A percentile compares a stretch with the other conserved stretches of the same genome.
phyloP scores from a whole-genome alignment of 2,888 invertebrate species.

The Choristoneura rosaceana region DNA sequence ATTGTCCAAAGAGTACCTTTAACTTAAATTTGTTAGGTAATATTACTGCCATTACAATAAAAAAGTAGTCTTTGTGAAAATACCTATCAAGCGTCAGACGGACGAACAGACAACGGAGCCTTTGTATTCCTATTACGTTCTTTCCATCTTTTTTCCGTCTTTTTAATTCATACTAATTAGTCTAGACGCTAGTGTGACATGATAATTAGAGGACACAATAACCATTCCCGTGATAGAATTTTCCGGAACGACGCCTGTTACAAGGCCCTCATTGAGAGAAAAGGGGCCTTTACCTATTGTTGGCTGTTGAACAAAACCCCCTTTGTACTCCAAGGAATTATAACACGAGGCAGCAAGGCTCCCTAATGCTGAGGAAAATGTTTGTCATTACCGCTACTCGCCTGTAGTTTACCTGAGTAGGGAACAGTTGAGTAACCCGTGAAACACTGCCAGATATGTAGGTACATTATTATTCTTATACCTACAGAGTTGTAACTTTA shows the following conservation, averaged over 20 bases:
- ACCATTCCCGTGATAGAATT: neutral
- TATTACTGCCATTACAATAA: too few relatives aligned
- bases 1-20: too few relatives aligned
- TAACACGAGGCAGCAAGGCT: neutral
- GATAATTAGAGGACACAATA: neutral
- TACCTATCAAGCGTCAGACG: neutral
- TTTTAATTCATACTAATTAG: neutral
- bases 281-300: conserved; percentile 15
- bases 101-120: too few relatives aligned
- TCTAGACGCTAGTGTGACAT: neutral
- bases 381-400: conserved; percentile 7
- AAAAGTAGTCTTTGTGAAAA: neutral
- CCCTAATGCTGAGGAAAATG: conserved; percentile 8
- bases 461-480: neutral
- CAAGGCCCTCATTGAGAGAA: neutral
- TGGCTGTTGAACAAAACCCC: conserved; percentile 24
- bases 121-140: too few relatives aligned
- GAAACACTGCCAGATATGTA: neutral
- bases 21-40: too few relatives aligned
- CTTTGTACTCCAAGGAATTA: conserved; percentile 7
- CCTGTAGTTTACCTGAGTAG: conserved; percentile 5
- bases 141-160: too few relatives aligned
- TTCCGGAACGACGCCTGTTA: conserved; percentile 15
- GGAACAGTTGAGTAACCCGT: neutral
- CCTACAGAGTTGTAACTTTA: neutral